phyloP scores from a whole-genome alignment of 2,113 vertebrate species.

The Arenaria interpres region DNA sequence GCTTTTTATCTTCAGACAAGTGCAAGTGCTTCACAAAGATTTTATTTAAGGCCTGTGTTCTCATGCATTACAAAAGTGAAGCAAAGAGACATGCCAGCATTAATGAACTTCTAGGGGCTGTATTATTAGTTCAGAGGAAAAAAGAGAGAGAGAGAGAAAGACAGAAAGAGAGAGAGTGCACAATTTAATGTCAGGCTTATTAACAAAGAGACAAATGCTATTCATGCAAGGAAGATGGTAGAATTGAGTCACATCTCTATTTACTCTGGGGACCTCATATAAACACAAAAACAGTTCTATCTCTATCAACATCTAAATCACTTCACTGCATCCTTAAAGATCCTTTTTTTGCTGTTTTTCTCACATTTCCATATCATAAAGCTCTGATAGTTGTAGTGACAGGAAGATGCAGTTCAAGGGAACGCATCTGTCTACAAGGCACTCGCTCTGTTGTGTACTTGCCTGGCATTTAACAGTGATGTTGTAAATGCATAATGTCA shows the following conservation, averaged over 20 bases:
- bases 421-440: not conserved
- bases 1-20: slow-evolving; percentile 71
- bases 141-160: not conserved
- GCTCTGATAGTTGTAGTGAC: not conserved
- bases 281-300: slow-evolving; percentile 34
- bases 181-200: slow-evolving; percentile 34
- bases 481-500: not conserved
- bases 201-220: slow-evolving; percentile 33
- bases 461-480: not conserved
- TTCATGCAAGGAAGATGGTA: slow-evolving; percentile 4
- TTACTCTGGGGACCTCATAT: slow-evolving; percentile 14
- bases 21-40: slow-evolving; percentile 64
- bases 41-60: slow-evolving; percentile 66
- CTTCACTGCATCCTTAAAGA: not conserved
- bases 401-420: slow-evolving; percentile 17
- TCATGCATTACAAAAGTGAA: slow-evolving; percentile 65
- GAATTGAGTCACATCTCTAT: slow-evolving; percentile 32
- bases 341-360: not conserved
- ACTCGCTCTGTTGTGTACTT: not conserved
- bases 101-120: slow-evolving; percentile 59
- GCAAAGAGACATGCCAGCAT: slow-evolving; percentile 52
- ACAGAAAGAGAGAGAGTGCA: not conserved
- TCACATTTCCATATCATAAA: slow-evolving; percentile 17
- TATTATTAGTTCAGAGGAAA: not conserved
- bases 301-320: slow-evolving; percentile 37